Conservation (phyloP, 1,140 invertebrate species). For the Hypsibius dujardini region DNA sequence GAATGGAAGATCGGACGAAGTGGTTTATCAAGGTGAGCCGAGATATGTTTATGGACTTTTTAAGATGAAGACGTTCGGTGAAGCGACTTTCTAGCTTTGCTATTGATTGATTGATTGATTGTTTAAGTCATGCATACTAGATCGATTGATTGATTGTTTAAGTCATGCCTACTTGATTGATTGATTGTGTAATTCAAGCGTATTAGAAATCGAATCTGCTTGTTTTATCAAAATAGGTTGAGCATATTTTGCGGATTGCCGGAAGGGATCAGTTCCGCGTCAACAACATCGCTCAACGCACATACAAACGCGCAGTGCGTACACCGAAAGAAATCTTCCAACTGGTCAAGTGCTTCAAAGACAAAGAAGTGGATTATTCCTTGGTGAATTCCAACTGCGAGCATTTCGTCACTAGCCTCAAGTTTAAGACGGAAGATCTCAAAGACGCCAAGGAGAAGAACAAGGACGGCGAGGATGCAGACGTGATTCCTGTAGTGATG, state of each 20-base stretch:
- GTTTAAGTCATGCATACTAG: no score
- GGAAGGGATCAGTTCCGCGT: not conserved
- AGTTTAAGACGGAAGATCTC: not conserved
- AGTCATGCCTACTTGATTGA: no score
- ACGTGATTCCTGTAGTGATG: not conserved
- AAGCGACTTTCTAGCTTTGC: no score
- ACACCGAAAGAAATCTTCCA: slow-evolving; percentile 6
- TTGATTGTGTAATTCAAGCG: no score
- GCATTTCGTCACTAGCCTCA: slow-evolving; percentile 5
- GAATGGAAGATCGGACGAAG: not conserved
- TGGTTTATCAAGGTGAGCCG: not conserved
- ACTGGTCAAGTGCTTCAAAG: not conserved
- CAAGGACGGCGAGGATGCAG: not conserved
- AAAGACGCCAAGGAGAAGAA: not conserved
- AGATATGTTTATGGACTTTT: no score
- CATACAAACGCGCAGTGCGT: not conserved
- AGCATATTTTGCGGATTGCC: not conserved
- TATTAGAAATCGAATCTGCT: no score
- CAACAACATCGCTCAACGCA: not conserved
- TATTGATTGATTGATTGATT: no score
- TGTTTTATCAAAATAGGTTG: no score
- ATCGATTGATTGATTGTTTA: no score
- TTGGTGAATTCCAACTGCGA: not conserved
- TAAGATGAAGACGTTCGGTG: no score
- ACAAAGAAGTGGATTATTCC: not conserved